Conservation (phyloP, 2,113 vertebrate species). For the Aythya baeri region DNA sequence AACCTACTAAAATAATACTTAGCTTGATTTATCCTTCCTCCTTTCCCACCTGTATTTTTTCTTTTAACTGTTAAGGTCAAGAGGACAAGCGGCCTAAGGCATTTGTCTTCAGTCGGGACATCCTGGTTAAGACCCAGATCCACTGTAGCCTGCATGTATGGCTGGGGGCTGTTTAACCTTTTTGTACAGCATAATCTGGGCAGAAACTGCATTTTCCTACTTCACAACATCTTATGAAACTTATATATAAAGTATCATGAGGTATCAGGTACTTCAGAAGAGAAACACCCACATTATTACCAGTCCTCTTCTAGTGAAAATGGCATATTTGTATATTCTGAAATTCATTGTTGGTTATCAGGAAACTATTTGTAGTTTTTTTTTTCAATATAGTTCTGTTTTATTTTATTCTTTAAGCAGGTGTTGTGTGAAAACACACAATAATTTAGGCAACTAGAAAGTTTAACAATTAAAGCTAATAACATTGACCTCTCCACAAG, state of each 20-base stretch:
- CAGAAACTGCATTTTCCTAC: not conserved
- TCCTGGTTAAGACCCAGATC: not conserved
- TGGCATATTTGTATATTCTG: not conserved
- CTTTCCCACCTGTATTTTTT: not conserved
- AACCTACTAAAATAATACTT: not conserved
- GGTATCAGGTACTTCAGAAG: not conserved
- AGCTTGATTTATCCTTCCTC: not conserved
- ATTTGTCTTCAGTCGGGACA: not conserved
- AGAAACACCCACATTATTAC: not conserved
- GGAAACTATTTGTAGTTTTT: not conserved
- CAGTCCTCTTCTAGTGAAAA: not conserved
- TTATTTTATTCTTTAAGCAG: not conserved
- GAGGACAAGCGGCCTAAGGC: not conserved
- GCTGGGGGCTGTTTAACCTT: not conserved
- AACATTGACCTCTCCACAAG: no score
- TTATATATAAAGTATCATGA: not conserved
- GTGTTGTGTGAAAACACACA: not conserved
- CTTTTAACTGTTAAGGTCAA: not conserved
- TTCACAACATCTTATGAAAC: not conserved
- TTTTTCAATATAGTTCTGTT: not conserved
- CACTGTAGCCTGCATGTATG: rapidly evolving
- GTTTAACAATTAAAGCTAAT: no score
- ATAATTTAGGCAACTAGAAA: not conserved
- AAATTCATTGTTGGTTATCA: not conserved
- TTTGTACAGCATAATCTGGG: not conserved